phyloP scores from a whole-genome alignment of 2,888 invertebrate genomes.

The Troilus luridus region DNA sequence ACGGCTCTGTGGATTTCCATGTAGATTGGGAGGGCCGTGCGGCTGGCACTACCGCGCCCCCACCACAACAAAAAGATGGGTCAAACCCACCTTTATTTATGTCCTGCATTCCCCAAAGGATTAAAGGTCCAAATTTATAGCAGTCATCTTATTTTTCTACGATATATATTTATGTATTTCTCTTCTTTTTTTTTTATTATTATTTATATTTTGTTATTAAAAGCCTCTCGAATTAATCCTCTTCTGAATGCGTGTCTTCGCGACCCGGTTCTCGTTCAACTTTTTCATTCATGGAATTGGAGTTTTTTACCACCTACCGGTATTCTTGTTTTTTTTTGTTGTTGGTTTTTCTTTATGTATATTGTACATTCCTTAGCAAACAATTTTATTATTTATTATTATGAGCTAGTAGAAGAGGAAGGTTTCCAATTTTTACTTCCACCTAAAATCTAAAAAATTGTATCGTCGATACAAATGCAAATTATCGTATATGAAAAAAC shows the following conservation, averaged over 20 bases:
- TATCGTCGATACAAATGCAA: too few species aligned
- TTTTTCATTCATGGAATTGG: constrained; percentile 30
- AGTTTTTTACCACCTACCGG: not conserved
- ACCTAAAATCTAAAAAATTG: too few species aligned
- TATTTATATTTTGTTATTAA: constrained; percentile 57
- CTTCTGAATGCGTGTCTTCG: constrained; percentile 16
- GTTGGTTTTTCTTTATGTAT: not conserved
- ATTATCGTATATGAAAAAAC: too few species aligned
- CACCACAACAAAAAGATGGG: constrained; percentile 50
- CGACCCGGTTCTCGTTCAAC: not conserved
- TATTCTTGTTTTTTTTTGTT: too few species aligned
- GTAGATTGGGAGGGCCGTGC: constrained; percentile 49
- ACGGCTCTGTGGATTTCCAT: constrained; percentile 51
- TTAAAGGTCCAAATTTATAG: constrained; percentile 52
- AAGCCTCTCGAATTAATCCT: constrained; percentile 39
- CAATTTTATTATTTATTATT: not conserved
- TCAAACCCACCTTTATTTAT: constrained; percentile 53
- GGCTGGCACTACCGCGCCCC: not conserved
- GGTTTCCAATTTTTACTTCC: not conserved
- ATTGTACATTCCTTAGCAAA: not conserved
- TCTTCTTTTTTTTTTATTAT: constrained; percentile 6
- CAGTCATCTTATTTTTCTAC: constrained; percentile 49
- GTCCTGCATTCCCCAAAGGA: constrained; percentile 49
- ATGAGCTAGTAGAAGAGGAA: not conserved
- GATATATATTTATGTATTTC: constrained; percentile 13